phyloP scores from a whole-genome alignment of 2,888 invertebrate species.

The Dermolepida albohirtum region DNA sequence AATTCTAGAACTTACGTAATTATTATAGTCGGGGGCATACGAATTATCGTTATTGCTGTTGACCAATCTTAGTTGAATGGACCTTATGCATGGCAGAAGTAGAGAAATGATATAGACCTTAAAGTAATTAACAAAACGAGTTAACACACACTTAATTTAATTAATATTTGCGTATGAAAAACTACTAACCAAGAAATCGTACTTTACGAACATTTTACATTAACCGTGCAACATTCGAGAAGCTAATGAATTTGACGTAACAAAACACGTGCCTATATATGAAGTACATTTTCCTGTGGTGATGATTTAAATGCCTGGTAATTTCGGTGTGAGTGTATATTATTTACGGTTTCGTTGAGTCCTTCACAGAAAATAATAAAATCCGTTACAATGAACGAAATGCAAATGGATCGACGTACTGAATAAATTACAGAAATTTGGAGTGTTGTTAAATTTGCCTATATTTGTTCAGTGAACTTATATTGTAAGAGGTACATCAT shows the following conservation, averaged over 20 bases:
- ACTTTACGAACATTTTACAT: conserved; percentile 16
- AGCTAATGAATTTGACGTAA: conserved; percentile 13
- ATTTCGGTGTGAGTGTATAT: neutral
- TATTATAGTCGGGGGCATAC: neutral
- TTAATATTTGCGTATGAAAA: neutral
- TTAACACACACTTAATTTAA: conserved; percentile 1
- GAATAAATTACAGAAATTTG: conserved; percentile 4
- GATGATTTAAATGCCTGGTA: conserved; percentile 24
- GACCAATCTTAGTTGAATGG: conserved; percentile 8
- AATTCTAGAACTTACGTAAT: conserved; percentile 13
- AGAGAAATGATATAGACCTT: conserved; percentile 1
- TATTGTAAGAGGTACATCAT: no score
- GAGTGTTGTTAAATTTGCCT: no score
- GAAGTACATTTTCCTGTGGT: conserved; percentile 5
- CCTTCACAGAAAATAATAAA: conserved; percentile 29
- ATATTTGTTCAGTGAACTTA: no score
- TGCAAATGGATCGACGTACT: conserved; percentile 22
- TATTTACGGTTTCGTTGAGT: conserved; percentile 37
- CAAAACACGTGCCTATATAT: conserved; percentile 9
- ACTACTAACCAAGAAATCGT: conserved; percentile 21
- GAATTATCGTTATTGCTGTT: conserved; percentile 18
- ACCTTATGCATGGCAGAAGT: neutral
- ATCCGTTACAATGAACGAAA: conserved; percentile 13
- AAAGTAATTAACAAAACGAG: conserved; percentile 1
- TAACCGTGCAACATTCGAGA: neutral